Evolutionary conservation across 2,797 vertebrate species (phyloP).

Genomic region (Euthynnus affinis): DNA sequence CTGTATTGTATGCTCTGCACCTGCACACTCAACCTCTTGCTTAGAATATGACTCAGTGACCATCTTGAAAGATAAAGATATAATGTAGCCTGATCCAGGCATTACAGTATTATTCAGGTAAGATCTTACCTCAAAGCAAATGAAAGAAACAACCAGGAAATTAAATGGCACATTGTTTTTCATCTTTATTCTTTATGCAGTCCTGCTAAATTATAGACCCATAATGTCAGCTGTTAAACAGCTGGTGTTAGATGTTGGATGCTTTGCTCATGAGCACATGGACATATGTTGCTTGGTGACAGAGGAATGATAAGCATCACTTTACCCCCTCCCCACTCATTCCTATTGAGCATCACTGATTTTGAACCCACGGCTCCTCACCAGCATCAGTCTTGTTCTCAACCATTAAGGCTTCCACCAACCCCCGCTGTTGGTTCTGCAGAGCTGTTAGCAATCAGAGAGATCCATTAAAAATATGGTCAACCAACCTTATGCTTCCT

Average conservation of each 20-base stretch:
- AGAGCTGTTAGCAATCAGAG: constrained; percentile 40
- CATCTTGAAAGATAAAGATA: neutral
- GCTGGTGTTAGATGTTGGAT: constrained; percentile 25
- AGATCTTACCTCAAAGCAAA: neutral
- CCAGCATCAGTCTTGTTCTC: constrained; percentile 23
- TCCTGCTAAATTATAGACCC: constrained; percentile 4
- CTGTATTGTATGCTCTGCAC: no score
- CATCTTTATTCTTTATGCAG: constrained; percentile 6
- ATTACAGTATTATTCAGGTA: neutral
- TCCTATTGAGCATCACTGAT: constrained; percentile 47
- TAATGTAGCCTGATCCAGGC: no score
- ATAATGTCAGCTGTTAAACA: neutral
- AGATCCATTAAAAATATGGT: constrained; percentile 26
- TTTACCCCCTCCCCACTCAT: constrained; percentile 20
- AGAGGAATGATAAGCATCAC: constrained; percentile 31
- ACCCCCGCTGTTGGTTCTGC: constrained; percentile 41
- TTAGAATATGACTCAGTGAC: neutral
- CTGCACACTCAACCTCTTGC: no score
- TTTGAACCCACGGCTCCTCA: constrained; percentile 32
- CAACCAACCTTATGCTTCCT: constrained; percentile 9
- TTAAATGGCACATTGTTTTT: neutral
- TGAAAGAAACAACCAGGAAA: neutral
- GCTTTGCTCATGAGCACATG: constrained; percentile 53
- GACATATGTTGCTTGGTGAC: constrained; percentile 62
- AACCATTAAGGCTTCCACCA: constrained; percentile 27